Evolutionary conservation across 1,140 invertebrate species (phyloP).

Genomic region (Camponotus pennsylvanicus): DNA sequence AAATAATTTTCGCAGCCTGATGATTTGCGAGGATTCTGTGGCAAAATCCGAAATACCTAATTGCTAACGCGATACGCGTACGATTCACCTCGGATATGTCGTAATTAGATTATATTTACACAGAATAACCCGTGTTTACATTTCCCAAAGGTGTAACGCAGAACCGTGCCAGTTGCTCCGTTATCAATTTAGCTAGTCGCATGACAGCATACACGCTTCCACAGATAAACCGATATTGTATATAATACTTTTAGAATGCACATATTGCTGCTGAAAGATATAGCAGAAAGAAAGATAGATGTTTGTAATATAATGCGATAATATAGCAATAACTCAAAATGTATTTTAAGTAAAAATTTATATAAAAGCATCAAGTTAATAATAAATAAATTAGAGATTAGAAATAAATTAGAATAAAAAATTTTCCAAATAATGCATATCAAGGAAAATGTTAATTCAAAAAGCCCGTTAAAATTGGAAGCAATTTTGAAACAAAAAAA

Average conservation of each 20-base stretch:
- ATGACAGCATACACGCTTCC: neutral
- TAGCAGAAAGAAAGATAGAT: conserved; percentile 5
- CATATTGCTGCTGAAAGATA: conserved; percentile 7
- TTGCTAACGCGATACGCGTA: conserved; percentile 28
- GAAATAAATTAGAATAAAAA: neutral
- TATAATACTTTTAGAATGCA: neutral
- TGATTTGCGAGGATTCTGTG: conserved; percentile 5
- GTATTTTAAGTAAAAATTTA: neutral
- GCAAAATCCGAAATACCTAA: conserved; percentile 46
- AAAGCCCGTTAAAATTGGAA: neutral
- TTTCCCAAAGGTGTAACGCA: conserved; percentile 46
- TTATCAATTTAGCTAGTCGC: conserved; percentile 51
- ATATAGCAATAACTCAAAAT: neutral
- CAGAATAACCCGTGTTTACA: conserved; percentile 57
- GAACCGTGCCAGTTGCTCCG: conserved; percentile 40
- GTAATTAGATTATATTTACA: conserved; percentile 58
- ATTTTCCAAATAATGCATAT: conserved; percentile 5
- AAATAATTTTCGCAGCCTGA: conserved; percentile 31
- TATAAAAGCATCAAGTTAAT: neutral
- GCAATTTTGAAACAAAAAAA: neutral
- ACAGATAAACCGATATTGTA: conserved; percentile 18
- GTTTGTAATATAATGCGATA: conserved; percentile 7
- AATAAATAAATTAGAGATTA: conserved; percentile 22
- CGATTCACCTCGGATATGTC: conserved; percentile 17
- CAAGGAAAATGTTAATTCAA: neutral